A percentile compares a stretch with the other conserved stretches of the same genome.
Conservation (phyloP, 2,888 invertebrate genomes). For the Megastigmus dorsalis region DNA sequence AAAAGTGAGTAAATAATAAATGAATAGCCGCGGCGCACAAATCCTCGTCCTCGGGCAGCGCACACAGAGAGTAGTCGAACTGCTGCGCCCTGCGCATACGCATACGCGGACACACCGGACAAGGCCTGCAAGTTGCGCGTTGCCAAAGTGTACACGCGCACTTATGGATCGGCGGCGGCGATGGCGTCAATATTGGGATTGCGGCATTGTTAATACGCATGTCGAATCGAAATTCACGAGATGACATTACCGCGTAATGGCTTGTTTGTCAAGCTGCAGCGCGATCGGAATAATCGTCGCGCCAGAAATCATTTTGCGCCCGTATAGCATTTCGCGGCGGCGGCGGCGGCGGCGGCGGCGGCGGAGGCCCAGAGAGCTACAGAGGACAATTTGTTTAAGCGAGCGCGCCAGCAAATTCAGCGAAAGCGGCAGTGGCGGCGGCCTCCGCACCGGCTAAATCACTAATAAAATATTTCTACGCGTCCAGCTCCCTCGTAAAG, state of each 20-base stretch:
- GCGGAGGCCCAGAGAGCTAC: no score
- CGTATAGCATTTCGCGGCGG: no score
- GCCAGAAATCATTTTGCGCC: conserved; percentile 43
- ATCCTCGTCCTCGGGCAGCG: neutral
- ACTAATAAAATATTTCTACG: conserved; percentile 34
- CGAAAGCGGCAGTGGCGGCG: no score
- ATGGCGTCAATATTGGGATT: conserved; percentile 51
- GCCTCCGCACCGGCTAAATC: conserved; percentile 18
- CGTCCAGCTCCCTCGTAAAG: conserved; percentile 14
- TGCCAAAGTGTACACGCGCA: conserved; percentile 30
- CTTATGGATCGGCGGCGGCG: conserved; percentile 43
- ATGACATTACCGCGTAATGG: conserved; percentile 50
- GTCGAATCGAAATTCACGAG: conserved; percentile 46
- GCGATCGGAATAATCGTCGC: conserved; percentile 46
- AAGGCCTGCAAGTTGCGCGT: no score
- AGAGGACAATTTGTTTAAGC: conserved; percentile 38
- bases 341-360: no score
- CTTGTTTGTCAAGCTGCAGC: conserved; percentile 47
- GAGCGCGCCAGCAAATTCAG: conserved; percentile 4
- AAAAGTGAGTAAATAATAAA: conserved; percentile 45
- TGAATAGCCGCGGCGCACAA: conserved; percentile 12
- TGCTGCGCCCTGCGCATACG: no score
- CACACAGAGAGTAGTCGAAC: neutral
- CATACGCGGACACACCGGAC: no score
- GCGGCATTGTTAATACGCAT: conserved; percentile 49